Evolutionary conservation across 2,797 vertebrate species (phyloP).

Genomic region (Argya squamiceps): DNA sequence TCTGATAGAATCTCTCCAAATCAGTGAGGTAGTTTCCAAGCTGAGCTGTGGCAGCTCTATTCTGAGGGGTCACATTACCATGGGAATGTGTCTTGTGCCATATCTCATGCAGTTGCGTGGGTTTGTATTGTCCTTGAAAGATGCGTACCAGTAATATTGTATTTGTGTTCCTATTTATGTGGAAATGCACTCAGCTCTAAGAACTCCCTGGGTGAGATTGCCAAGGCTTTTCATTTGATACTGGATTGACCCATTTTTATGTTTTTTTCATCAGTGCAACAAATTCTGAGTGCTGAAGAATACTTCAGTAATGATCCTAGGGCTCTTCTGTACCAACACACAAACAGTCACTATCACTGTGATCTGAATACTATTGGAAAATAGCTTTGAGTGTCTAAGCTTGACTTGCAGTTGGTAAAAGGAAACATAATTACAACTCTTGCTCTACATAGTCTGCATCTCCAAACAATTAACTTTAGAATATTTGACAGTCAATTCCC

Average conservation of each 20-base stretch:
- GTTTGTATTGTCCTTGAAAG: background rate
- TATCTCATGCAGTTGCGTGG: background rate
- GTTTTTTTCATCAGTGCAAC: background rate
- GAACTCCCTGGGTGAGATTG: background rate
- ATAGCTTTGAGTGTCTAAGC: background rate
- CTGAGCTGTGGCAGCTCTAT: background rate
- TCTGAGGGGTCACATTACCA: background rate
- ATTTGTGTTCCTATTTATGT: background rate
- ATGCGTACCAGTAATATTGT: background rate
- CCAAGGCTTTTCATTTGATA: background rate
- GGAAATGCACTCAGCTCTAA: background rate
- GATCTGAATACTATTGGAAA: background rate
- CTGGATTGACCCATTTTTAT: accelerated
- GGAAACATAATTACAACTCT: background rate
- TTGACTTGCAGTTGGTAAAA: constrained; percentile 13
- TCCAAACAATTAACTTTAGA: background rate
- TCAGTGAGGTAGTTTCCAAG: background rate
- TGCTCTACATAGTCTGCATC: background rate
- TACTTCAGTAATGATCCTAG: background rate
- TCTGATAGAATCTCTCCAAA: background rate
- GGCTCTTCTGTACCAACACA: background rate
- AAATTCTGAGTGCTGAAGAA: background rate
- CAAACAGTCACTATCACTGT: background rate
- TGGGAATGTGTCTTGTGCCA: background rate
- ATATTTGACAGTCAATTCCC: background rate